Evolutionary conservation across 2,113 vertebrate genomes (phyloP).

Genomic region (Tricholaema leucomelas): DNA sequence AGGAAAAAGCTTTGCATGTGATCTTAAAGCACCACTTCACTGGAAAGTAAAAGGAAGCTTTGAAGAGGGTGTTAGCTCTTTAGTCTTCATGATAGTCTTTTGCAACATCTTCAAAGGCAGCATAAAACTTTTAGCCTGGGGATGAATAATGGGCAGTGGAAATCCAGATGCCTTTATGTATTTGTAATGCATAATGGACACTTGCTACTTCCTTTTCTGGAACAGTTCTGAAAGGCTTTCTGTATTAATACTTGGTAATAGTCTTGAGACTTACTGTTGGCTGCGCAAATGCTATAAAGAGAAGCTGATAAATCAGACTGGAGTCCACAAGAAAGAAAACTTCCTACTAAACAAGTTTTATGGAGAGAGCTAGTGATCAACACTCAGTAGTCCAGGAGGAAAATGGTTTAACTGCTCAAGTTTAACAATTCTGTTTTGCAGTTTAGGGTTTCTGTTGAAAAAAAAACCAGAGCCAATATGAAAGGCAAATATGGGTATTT

Average conservation of each 20-base stretch:
- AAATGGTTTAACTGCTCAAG: not conserved
- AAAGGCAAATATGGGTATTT: not conserved
- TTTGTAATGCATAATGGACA: conserved; percentile 42
- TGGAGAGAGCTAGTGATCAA: not conserved
- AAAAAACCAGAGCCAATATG: not conserved
- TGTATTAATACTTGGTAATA: not conserved
- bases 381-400: not conserved
- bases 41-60: not conserved
- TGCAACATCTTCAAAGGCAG: not conserved
- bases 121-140: not conserved
- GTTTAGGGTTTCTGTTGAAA: not conserved
- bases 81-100: not conserved
- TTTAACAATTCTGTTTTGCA: not conserved
- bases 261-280: not conserved
- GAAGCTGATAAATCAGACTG: not conserved
- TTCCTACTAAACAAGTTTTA: not conserved
- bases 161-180: conserved; percentile 54
- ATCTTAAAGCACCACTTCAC: not conserved
- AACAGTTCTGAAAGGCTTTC: conserved; percentile 36
- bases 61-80: not conserved
- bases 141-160: not conserved
- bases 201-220: conserved; percentile 71
- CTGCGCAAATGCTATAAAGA: not conserved
- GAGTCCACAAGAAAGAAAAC: not conserved
- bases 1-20: not conserved